Conservation (phyloP, 92 coral and sea anemone genomes). For the Parazoanthus atlanticus region DNA sequence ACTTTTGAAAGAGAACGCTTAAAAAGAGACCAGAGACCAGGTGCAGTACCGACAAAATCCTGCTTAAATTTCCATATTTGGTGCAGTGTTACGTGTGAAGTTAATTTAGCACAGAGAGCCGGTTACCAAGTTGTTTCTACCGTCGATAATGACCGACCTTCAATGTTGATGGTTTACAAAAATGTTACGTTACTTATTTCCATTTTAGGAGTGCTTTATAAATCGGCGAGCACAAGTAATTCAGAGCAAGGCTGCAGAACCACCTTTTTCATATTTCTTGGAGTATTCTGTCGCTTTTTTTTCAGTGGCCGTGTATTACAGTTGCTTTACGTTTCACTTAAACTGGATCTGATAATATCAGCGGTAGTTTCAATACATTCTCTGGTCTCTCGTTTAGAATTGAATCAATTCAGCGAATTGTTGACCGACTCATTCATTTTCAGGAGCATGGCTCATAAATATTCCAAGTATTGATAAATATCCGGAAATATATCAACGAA, state of each 20-base stretch:
- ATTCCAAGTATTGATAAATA: not conserved
- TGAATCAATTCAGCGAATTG: not conserved
- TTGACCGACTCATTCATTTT: not conserved
- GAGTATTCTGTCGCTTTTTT: too few relatives aligned
- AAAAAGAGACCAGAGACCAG: not conserved
- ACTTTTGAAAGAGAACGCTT: not conserved
- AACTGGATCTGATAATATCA: too few relatives aligned
- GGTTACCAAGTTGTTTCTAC: not conserved
- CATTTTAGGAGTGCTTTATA: not conserved
- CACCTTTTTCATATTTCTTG: not conserved
- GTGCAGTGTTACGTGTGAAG: not conserved
- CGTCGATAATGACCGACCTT: not conserved
- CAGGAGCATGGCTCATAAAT: not conserved
- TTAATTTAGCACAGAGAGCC: not conserved
- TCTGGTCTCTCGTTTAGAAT: not conserved
- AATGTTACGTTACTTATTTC: not conserved
- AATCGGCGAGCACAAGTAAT: not conserved
- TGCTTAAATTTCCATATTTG: not conserved
- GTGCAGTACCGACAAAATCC: not conserved
- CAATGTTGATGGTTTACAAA: not conserved
- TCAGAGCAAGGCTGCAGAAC: not conserved
- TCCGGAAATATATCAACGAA: not conserved
- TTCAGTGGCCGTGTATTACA: not conserved
- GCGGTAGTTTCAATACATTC: too few relatives aligned
- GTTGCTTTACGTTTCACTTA: too few relatives aligned